Conservation (phyloP, 1,140 invertebrate genomes). For the Eriocheir sinensis region DNA sequence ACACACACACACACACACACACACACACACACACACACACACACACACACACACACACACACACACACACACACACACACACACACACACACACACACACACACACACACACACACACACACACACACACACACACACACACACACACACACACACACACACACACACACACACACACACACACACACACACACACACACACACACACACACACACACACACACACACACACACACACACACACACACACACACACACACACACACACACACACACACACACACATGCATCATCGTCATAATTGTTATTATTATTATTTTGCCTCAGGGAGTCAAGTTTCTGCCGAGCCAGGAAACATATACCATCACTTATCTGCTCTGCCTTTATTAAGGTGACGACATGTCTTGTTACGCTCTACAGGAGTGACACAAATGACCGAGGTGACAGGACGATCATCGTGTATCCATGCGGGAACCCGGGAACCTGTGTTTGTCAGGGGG, state of each 20-base stretch:
- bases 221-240: background rate
- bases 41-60: background rate
- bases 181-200: too few species aligned
- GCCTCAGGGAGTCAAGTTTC: too few species aligned
- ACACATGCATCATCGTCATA: too few species aligned
- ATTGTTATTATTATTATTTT: too few species aligned
- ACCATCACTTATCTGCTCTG: background rate
- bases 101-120: slow-evolving; percentile 13
- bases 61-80: background rate
- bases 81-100: slow-evolving; percentile 13
- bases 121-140: background rate
- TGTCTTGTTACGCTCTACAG: background rate
- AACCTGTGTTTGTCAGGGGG: background rate
- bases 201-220: too few species aligned
- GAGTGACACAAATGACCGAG: background rate
- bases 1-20: too few species aligned
- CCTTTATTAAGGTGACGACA: background rate
- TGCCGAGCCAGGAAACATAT: background rate
- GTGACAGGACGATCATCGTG: background rate
- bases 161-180: too few species aligned
- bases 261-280: background rate
- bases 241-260: too few species aligned
- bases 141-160: background rate
- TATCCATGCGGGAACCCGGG: background rate
- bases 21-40: background rate